Percentiles rank a stretch among this genome's conserved stretches.
phyloP scores from a whole-genome alignment of 1,140 invertebrate species.

The Apis mellifera region Amel_HAv3.1 CM009933.2:7421001-7421500 shows the following conservation, averaged over 20 bases:
- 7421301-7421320: too few relatives aligned
- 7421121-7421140: constrained; percentile 20
- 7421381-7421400: too few relatives aligned
- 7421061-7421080: constrained; percentile 67
- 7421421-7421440: not conserved
- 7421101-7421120: constrained; percentile 61
- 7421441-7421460: constrained; percentile 10
- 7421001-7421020: constrained; percentile 59
- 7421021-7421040: constrained; percentile 69
- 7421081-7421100: constrained; percentile 72
- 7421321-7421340: too few relatives aligned
- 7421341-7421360: too few relatives aligned
- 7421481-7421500: constrained; percentile 74
- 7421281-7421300: not conserved
- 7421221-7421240: not conserved
- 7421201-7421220: not conserved
- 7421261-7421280: not conserved
- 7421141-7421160: constrained; percentile 18
- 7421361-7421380: too few relatives aligned
- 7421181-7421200: constrained; percentile 13
- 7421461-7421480: constrained; percentile 65
- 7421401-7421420: not conserved
- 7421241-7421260: constrained; percentile 2
- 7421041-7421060: constrained; percentile 36
- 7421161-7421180: constrained; percentile 64